Evolutionary conservation across 2,888 invertebrate genomes (phyloP), one percentile per base, ranked within the genome.

Genomic region (Nebria salina): DNA sequence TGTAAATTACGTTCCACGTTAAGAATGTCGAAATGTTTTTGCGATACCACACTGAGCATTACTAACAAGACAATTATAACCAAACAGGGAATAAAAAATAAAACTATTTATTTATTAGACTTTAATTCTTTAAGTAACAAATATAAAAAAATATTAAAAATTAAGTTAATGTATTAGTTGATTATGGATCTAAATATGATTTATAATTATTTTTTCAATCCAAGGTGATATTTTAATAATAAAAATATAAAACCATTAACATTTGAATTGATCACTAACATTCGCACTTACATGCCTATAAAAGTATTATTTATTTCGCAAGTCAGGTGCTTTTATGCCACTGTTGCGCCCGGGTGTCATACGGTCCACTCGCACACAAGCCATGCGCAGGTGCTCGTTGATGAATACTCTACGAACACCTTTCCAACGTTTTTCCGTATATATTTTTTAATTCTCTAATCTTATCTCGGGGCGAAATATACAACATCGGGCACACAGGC

Each of bases 1-100:
- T 76, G 76, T 76, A 76, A 76, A 76, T 76, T 42, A 76, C 9
- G 41, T 65, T 15, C 9, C 42, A 54, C 54, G 42, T 9, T 6
- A 73, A 8, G 54, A 54, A 2, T 54, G 4, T 73, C 54, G 42
- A 34, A 20, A 20, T 43, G 20, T 73, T 73, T 73, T 75, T 26
- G 26, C 64, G 64, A 34, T 75, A 43, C 74, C 74, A 65, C 15
- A 15, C 34, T 26, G 26, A 76, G 76, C 42, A 65, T 20, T 66
- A 66, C 76, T 4, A 76, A 76, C 68, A 9, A n/a, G 11, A 41
- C 66, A 15, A 34, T 76, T 76, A 42, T 26, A 65, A 20, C 68
- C 66, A 7, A 6, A 54, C 8, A 34, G 5, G 34, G 34, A 34
- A 34, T 34, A 34, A 34, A 34, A 34, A 34, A 5, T 34, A 34